Base-by-base conservation (phyloP, 2,113 vertebrate genomes). In the Malurus elegans region DNA sequence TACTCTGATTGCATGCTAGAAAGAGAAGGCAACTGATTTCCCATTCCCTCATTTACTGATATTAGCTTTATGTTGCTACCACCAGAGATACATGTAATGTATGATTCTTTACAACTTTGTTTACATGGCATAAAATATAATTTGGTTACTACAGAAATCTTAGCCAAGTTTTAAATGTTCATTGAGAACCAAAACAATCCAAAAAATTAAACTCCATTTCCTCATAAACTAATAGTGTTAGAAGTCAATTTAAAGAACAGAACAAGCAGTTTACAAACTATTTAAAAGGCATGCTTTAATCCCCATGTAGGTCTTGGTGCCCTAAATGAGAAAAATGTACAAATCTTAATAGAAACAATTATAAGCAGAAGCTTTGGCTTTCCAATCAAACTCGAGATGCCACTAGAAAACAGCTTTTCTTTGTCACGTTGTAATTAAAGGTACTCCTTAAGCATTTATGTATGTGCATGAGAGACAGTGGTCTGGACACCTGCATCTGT, bases 1-100 rank as follows among this genome's bases (percentile, higher is more conserved):
- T 87, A 70, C 48, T 57, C 76, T 97, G 96, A 96, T 85, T 96
- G 89, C 86, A 91, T 2, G 10, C 72, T 51, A 86, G 79, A 92
- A 96, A 95, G 83, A 95, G 70, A 67, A 90, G 44, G 53, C 61
- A 89, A 83, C 60, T 50, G 47, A 57, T 91, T 93, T 79, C 65
- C 82, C 48, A 70, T 94, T 93, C 87, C 74, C 82, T 96, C 96
- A 95, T 96, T 96, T 96, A 84, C 79, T 95, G 79, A 61, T 93
- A 93, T 53, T 80, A 90, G 85, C 93, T 96, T 96, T 88, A 87
- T 79, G 61, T 61, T 83, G 70, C 70, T 91, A 92, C 83, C 48
- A 88, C 47, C 73, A 72, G 50, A 81, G 73, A 73, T 83, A 64
- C 65, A 53, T 29, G 64, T 18, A 92, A 82, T 53, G 54, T 40